A percentile compares a stretch with the other conserved stretches of the same genome.
These are phyloP conservation scores for Mylabris phalerata DNA, from an alignment of 1,140 invertebrate species.

Conservation along the genomic window DNA sequence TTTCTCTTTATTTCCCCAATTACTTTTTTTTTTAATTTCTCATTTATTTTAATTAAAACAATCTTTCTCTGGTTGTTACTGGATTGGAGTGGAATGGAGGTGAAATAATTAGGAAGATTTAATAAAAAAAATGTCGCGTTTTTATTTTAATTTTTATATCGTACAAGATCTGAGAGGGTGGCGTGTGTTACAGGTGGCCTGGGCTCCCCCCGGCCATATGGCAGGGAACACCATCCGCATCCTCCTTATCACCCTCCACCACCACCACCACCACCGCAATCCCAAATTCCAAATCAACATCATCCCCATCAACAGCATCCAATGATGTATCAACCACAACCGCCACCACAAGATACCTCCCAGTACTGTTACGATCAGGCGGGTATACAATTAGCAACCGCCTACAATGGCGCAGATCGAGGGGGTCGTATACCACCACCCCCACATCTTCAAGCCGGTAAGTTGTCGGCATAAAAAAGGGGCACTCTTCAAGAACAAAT, in stretches of 20 bases:
- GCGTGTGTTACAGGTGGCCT: slow-evolving; percentile 52
- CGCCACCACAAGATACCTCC: slow-evolving; percentile 50
- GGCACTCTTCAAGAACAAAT: slow-evolving; percentile 19
- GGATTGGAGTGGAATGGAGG: neutral
- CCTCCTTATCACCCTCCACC: slow-evolving; percentile 40
- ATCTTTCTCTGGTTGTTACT: neutral
- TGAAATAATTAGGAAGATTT: too few species aligned
- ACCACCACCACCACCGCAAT: slow-evolving; percentile 29
- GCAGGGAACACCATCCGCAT: slow-evolving; percentile 44
- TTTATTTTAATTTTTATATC: too few species aligned
- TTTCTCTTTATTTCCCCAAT: neutral
- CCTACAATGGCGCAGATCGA: slow-evolving; percentile 47
- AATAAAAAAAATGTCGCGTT: too few species aligned
- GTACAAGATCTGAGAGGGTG: slow-evolving; percentile 29
- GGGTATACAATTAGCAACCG: slow-evolving; percentile 46
- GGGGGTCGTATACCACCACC: slow-evolving; percentile 41
- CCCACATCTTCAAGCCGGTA: slow-evolving; percentile 54
- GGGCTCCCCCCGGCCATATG: slow-evolving; percentile 47
- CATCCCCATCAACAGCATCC: slow-evolving; percentile 40
- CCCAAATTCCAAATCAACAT: slow-evolving; percentile 41
- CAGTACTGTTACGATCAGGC: slow-evolving; percentile 57
- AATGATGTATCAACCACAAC: slow-evolving; percentile 50
- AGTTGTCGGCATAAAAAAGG: slow-evolving; percentile 41
- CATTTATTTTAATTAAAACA: slow-evolving; percentile 1
- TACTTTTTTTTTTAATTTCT: too few species aligned